Base-by-base conservation (phyloP, 1,140 invertebrate genomes). In the Acromyrmex echinatior region DNA sequence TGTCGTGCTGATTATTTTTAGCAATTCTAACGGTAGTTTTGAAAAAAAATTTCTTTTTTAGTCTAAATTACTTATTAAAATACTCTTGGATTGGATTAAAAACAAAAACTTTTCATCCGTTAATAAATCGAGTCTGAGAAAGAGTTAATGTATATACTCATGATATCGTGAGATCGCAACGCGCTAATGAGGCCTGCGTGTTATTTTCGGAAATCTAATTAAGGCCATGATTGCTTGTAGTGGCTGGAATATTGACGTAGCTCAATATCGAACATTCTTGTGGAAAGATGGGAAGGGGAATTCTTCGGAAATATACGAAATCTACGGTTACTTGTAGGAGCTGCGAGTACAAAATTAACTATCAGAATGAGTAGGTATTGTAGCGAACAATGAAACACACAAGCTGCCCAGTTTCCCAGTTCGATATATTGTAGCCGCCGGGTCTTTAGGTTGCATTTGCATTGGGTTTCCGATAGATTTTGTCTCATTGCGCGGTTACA, bases 141-240 rank as follows among this genome's bases (percentile, higher is more conserved):
- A 45, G 39, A 10, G 10, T 45, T 45, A 45, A 45, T 45, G 10
- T 45, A 45, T 45, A 1, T 62, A 49, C 6, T 16, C 1, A 10
- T 18, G 7, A 51, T n/a, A 18, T 56, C 16, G 74, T 2, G 58
- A 45, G 9, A 45, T 62, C 35, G 74, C 73, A 12, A 53, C 5
- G 31, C 71, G 2, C 14, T 25, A 62, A 78, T 63, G 16, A 78
- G 58, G 14, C 25, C 21, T 62, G 56, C 53, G 9, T 21, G 21
- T 49, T 78, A 16, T 25, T 78, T 77, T 77, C 58, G 21, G 16
- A 28, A 45, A 66, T 65, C 4, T 53, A 79, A 79, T 79, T n/a
- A 31, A 0, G 5, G 10, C 12, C 49, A 5, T 31, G 25, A 79
- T 79, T 31, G 18, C 25, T 63, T 28, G 39, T 14, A 9, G 7